Conservation (phyloP, 92 coral and sea anemone genomes). For the Umimayanthus chanpuru region DNA sequence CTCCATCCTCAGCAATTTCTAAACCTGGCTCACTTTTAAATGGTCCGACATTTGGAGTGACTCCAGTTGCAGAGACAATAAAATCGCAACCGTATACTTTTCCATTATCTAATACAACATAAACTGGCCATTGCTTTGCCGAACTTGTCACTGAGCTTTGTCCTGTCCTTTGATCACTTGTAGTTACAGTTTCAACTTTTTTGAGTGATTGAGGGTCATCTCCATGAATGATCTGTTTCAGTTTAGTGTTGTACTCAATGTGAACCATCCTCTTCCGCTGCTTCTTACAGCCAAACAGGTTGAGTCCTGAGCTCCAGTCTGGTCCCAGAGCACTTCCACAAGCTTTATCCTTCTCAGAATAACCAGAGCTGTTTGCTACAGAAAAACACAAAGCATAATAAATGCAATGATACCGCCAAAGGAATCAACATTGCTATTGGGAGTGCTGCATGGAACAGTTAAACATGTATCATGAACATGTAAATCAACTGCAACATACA, state of each 20-base stretch:
- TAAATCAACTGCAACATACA: too few relatives aligned
- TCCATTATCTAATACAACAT: constrained; percentile 74
- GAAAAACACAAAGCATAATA: background rate
- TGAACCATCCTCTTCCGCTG: constrained; percentile 55
- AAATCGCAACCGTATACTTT: constrained; percentile 87
- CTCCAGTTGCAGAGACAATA: constrained; percentile 96
- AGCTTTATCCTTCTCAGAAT: background rate
- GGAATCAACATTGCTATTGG: too few relatives aligned
- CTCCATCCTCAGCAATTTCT: constrained; percentile 84
- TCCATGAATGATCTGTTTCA: constrained; percentile 61
- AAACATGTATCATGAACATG: too few relatives aligned
- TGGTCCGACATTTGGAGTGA: constrained; percentile 74
- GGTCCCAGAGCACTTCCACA: constrained; percentile 94
- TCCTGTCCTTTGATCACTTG: constrained; percentile 1
- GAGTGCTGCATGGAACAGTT: too few relatives aligned
- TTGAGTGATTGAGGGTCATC: constrained; percentile 42
- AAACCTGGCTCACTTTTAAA: constrained; percentile 62
- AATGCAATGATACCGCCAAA: background rate
- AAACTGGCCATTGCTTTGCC: constrained; percentile 72
- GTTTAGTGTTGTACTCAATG: constrained; percentile 77
- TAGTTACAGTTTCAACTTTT: constrained; percentile 39
- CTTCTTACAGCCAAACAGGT: constrained; percentile 52
- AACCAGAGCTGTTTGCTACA: constrained; percentile 1
- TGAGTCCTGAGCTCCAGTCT: constrained; percentile 85
- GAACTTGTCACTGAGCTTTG: background rate